phyloP scores from a whole-genome alignment of 2,888 invertebrate species.

The Sesamia inferens region DNA sequence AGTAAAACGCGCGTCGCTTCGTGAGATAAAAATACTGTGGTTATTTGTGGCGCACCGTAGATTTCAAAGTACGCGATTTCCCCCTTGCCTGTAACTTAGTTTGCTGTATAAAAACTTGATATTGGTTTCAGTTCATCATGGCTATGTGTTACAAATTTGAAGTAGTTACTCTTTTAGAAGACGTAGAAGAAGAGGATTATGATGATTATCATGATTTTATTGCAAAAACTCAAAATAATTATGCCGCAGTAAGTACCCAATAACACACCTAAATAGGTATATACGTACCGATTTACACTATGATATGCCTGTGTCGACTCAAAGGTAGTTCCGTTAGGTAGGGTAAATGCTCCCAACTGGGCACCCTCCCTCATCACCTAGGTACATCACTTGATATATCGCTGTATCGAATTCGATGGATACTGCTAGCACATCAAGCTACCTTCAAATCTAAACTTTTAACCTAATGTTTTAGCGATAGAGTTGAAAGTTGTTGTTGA shows the following conservation, averaged over 20 bases:
- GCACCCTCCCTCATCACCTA: not conserved
- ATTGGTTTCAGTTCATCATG: constrained; percentile 74
- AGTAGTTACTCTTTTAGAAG: constrained; percentile 73
- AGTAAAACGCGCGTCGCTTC: too few relatives aligned
- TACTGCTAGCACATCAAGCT: not conserved
- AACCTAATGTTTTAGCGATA: too few relatives aligned
- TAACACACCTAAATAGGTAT: not conserved
- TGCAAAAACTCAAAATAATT: constrained; percentile 70
- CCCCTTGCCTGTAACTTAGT: not conserved
- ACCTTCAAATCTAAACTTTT: too few relatives aligned
- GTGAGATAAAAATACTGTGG: too few relatives aligned
- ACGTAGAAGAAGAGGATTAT: constrained; percentile 69
- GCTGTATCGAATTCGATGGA: not conserved
- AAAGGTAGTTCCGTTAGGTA: not conserved
- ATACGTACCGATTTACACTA: not conserved
- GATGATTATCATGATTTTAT: constrained; percentile 73
- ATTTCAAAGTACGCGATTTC: too few relatives aligned
- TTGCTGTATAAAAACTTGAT: not conserved
- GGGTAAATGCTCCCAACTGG: not conserved
- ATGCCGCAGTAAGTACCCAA: constrained; percentile 53
- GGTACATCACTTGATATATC: not conserved
- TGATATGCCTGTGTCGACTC: not conserved
- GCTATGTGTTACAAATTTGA: constrained; percentile 75
- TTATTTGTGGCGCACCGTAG: not conserved
- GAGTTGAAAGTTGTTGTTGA: too few relatives aligned